phyloP scores from a whole-genome alignment of 2,113 vertebrate species.

The Oreamnos americanus region DNA sequence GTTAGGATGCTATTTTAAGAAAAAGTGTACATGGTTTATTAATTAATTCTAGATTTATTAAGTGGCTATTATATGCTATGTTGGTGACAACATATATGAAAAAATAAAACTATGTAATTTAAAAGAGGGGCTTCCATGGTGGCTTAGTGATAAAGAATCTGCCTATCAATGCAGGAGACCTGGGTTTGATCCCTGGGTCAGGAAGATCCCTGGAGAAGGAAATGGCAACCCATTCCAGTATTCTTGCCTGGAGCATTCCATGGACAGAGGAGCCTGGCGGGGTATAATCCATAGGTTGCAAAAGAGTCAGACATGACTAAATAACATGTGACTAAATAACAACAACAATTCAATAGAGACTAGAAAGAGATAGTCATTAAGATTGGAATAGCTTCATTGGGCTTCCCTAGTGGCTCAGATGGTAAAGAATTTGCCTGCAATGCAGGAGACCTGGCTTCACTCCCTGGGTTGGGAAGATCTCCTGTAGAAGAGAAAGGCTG shows the following conservation, averaged over 20 bases:
- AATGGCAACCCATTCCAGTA: background rate
- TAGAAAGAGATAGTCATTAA: background rate
- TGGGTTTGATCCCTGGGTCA: background rate
- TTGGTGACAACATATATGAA: background rate
- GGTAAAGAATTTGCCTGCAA: background rate
- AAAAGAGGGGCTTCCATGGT: background rate
- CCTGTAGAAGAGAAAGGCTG: background rate
- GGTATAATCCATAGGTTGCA: background rate
- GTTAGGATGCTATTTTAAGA: background rate
- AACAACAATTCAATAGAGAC: background rate
- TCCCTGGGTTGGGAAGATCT: background rate
- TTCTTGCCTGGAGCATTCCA: background rate
- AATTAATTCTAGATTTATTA: background rate
- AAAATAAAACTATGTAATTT: background rate
- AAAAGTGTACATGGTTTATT: background rate
- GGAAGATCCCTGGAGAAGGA: background rate
- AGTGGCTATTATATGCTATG: background rate
- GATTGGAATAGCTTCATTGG: background rate
- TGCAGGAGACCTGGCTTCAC: background rate
- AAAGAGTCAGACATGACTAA: background rate
- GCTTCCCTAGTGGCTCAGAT: background rate
- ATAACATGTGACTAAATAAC: background rate
- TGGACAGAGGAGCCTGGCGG: background rate
- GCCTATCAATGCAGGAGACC: background rate
- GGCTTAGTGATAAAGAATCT: background rate